A percentile compares a stretch with the other conserved stretches of the same genome.
These are phyloP conservation scores for Bos taurus DNA, from an alignment of 2,113 vertebrate species.

Conservation along the genomic window DNA sequence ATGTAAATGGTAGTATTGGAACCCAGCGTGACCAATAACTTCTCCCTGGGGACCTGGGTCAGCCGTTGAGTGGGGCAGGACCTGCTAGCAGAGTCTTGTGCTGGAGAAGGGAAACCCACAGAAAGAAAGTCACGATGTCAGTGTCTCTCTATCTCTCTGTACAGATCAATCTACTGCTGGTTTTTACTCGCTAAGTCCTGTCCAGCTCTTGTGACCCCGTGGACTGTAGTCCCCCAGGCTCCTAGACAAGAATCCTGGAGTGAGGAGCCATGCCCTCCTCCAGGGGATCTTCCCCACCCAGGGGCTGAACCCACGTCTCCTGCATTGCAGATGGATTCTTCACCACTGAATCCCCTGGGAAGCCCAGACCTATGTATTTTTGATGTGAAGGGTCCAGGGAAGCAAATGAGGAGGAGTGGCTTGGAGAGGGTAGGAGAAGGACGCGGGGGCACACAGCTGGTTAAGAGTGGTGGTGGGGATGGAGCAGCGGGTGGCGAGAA, in stretches of 20 bases:
- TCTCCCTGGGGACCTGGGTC: neutral
- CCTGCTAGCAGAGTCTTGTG: neutral
- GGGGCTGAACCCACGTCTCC: neutral
- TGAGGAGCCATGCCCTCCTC: neutral
- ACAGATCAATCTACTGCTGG: no score
- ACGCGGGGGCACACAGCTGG: neutral
- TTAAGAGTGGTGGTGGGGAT: neutral
- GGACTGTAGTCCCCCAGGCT: neutral
- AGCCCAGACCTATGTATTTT: neutral
- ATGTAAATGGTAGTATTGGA: neutral
- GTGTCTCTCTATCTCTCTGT: accelerated
- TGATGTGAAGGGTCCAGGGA: neutral
- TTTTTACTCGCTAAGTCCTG: neutral
- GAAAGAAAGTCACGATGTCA: neutral
- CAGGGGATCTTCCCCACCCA: neutral
- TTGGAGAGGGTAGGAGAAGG: neutral
- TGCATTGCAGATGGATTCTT: neutral
- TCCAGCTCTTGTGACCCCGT: neutral
- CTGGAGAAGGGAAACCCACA: neutral
- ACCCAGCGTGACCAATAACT: neutral
- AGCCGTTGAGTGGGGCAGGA: neutral
- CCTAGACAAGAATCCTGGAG: neutral
- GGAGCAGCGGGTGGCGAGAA: neutral
- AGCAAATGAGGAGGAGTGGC: neutral
- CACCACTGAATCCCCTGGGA: neutral